A percentile compares a stretch with the other conserved stretches of the same genome.
Evolutionary conservation across 2,113 vertebrate species (phyloP).

Genomic region (Sylvia atricapilla): DNA sequence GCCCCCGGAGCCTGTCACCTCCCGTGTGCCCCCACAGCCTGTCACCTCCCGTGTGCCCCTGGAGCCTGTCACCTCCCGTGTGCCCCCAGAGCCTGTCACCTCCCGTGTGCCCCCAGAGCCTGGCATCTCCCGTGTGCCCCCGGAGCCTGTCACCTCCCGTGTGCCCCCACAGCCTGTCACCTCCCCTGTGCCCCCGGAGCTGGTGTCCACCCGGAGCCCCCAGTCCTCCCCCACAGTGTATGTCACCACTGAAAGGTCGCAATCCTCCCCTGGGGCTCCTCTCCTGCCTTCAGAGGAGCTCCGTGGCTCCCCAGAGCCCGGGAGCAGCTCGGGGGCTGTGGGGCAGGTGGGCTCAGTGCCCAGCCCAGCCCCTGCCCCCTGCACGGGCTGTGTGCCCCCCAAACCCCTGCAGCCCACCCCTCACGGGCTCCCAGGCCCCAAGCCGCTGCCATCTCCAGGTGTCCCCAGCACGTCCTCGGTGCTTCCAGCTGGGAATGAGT

Average conservation of each 20-base stretch:
- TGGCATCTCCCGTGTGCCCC: too few relatives aligned
- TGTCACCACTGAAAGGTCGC: not conserved
- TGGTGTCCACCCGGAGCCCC: not conserved
- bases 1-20: too few relatives aligned
- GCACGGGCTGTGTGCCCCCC: not conserved
- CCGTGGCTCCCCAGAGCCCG: not conserved
- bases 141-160: too few relatives aligned
- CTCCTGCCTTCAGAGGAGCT: not conserved
- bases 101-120: too few relatives aligned
- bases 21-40: too few relatives aligned
- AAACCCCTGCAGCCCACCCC: accelerated
- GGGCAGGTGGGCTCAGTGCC: not conserved
- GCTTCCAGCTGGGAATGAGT: not conserved
- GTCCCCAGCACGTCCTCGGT: not conserved
- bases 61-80: too few relatives aligned
- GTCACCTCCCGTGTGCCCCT: too few relatives aligned
- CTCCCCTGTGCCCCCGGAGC: too few relatives aligned
- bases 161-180: too few relatives aligned
- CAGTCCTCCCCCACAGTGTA: accelerated
- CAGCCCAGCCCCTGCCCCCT: not conserved
- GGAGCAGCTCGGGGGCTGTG: accelerated
- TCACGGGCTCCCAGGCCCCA: not conserved
- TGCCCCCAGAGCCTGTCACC: too few relatives aligned
- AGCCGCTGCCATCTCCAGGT: not conserved
- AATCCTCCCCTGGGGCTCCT: not conserved